Conservation (phyloP, 2,888 invertebrate genomes). For the Xanthorhoe spadicearia region DNA sequence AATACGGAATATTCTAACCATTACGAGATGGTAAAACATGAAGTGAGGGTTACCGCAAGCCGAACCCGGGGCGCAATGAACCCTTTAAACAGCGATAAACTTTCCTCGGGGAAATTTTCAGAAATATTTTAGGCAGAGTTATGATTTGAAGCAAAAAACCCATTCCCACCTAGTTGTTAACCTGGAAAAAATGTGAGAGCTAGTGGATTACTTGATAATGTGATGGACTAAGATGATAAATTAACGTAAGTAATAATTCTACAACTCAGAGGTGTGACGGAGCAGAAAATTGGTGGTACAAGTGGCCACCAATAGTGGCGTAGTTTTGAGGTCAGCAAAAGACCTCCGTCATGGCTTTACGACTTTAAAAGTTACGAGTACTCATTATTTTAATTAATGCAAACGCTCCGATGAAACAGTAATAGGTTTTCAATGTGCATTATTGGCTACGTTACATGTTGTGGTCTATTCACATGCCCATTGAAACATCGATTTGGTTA, state of each 20-base stretch:
- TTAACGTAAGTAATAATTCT: too few relatives aligned
- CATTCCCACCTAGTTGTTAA: background rate
- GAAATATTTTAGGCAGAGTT: slow-evolving; percentile 12
- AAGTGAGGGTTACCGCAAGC: slow-evolving; percentile 23
- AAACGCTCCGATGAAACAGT: slow-evolving; percentile 1
- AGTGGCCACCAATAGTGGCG: too few relatives aligned
- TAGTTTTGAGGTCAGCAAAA: too few relatives aligned
- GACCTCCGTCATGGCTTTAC: too few relatives aligned
- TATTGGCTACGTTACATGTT: slow-evolving; percentile 11
- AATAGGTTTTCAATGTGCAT: slow-evolving; percentile 1
- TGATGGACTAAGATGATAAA: too few relatives aligned
- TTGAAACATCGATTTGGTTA: slow-evolving; percentile 8
- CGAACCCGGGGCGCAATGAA: slow-evolving; percentile 23
- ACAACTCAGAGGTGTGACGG: too few relatives aligned
- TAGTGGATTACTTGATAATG: background rate
- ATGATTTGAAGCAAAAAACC: slow-evolving; percentile 12
- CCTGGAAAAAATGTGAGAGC: background rate
- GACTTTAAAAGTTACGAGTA: too few relatives aligned
- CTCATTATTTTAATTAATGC: background rate
- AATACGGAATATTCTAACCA: slow-evolving; percentile 13
- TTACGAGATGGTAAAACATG: slow-evolving; percentile 30
- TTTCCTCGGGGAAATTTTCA: slow-evolving; percentile 14
- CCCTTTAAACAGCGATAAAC: slow-evolving; percentile 20
- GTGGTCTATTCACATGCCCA: slow-evolving; percentile 9
- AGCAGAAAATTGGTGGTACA: too few relatives aligned